A percentile compares a stretch with the other conserved stretches of the same genome.
Conservation (phyloP, 2,113 vertebrate genomes). For the Coturnix japonica region DNA sequence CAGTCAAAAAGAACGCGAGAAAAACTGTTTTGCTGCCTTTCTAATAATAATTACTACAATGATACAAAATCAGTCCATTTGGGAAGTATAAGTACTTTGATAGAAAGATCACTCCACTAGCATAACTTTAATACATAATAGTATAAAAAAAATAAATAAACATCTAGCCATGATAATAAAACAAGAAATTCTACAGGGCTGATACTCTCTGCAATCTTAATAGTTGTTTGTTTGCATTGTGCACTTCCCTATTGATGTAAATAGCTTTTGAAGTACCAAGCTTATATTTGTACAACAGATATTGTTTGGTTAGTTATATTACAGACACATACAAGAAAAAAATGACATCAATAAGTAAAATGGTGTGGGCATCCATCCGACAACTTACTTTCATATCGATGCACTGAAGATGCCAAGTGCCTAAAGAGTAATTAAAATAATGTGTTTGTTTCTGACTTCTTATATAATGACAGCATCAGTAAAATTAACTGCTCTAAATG, state of each 20-base stretch:
- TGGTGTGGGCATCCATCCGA: conserved; percentile 31
- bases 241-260: conserved; percentile 5
- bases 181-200: not conserved
- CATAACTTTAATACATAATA: not conserved
- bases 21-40: not conserved
- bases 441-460: conserved; percentile 69
- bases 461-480: conserved; percentile 58
- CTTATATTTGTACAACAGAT: not conserved
- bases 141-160: not conserved
- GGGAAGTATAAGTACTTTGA: not conserved
- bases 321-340: not conserved
- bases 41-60: conserved; percentile 7
- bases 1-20: conserved; percentile 1
- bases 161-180: not conserved
- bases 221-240: conserved; percentile 38
- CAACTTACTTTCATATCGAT: not conserved
- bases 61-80: not conserved
- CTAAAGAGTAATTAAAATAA: conserved; percentile 73
- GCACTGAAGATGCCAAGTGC: conserved; percentile 44
- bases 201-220: not conserved
- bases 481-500: conserved; percentile 66
- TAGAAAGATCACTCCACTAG: not conserved
- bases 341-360: conserved; percentile 52
- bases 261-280: not conserved
- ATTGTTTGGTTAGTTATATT: conserved; percentile 5